A percentile compares a stretch with the other conserved stretches of the same genome.
These are phyloP conservation scores for Trididemnum clinides DNA, from an alignment of 23 tunicate genomes.

Conservation along the genomic window DNA sequence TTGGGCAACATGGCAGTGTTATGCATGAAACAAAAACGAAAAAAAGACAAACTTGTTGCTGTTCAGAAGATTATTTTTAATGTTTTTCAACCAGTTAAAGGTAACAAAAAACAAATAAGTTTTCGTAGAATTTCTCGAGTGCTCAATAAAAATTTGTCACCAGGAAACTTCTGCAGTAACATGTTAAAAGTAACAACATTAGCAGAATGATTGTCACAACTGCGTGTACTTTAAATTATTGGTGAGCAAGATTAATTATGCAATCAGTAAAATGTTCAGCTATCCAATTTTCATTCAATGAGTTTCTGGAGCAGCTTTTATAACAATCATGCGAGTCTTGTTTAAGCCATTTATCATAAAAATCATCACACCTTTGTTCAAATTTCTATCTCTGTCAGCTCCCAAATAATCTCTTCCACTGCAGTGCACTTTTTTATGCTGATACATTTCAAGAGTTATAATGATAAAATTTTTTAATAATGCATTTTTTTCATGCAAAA, in stretches of 20 bases:
- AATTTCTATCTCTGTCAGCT: neutral
- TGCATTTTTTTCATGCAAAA: neutral
- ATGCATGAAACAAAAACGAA: neutral
- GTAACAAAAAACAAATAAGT: neutral
- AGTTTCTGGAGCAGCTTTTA: slow-evolving; percentile 3
- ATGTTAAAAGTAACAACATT: neutral
- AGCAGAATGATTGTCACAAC: slow-evolving; percentile 7
- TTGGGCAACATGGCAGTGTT: neutral
- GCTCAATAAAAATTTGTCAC: neutral
- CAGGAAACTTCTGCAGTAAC: neutral
- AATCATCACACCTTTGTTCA: neutral
- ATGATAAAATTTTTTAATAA: neutral
- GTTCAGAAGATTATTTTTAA: neutral
- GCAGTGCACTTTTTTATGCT: neutral
- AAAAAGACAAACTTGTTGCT: neutral
- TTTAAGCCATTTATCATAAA: slow-evolving; percentile 17
- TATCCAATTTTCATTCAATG: neutral
- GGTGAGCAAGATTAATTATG: neutral
- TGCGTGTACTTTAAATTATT: neutral
- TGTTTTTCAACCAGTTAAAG: neutral
- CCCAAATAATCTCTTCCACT: slow-evolving; percentile 16
- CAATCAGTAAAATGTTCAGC: neutral
- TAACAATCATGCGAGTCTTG: neutral
- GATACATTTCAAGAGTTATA: slow-evolving; percentile 15
- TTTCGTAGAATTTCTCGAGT: neutral